These are phyloP conservation scores for Cephus rjabovi DNA, from an alignment of 2,888 invertebrate species.

Conservation along the genomic window DNA sequence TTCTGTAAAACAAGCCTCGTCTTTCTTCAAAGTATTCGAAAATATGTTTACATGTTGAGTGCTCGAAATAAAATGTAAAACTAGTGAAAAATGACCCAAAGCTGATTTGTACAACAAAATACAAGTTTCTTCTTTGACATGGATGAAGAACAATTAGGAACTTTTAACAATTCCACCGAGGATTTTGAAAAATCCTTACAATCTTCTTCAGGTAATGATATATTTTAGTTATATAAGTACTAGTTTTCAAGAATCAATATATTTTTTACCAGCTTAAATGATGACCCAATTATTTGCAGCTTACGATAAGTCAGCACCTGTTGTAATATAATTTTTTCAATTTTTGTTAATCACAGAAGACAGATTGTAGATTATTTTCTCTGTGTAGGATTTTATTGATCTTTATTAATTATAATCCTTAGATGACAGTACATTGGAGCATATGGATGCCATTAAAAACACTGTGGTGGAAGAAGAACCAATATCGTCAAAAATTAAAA, in stretches of 20 bases:
- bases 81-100: conserved; percentile 5
- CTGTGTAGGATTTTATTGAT: not conserved
- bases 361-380: not conserved
- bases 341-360: not conserved
- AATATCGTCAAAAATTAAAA: not conserved
- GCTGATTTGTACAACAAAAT: not conserved
- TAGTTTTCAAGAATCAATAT: too few relatives aligned
- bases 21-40: not conserved
- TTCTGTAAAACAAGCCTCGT: not conserved
- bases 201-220: not conserved
- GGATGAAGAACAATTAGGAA: conserved; percentile 18
- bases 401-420: not conserved
- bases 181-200: not conserved
- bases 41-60: conserved; percentile 12
- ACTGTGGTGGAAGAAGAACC: not conserved
- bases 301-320: not conserved
- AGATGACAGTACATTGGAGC: not conserved
- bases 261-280: not conserved
- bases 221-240: not conserved
- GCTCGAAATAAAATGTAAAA: conserved; percentile 7
- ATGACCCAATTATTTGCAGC: not conserved
- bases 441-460: not conserved
- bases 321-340: not conserved
- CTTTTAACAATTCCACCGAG: conserved; percentile 2
- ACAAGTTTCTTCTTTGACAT: conserved; percentile 8